These are phyloP conservation scores for Castor canadensis DNA, from an alignment of 2,113 vertebrate genomes.

Conservation along the genomic window DNA sequence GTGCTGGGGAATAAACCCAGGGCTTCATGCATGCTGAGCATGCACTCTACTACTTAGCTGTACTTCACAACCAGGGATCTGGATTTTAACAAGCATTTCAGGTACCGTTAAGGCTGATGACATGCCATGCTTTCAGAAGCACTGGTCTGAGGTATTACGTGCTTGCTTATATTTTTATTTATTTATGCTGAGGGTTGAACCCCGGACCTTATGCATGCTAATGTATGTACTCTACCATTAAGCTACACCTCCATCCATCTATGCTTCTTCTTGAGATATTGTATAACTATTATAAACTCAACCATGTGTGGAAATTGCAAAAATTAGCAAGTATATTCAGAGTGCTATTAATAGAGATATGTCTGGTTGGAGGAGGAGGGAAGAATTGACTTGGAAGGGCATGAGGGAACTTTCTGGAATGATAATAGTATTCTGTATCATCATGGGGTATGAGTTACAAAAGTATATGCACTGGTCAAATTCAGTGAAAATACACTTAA, in stretches of 20 bases:
- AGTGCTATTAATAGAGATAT: neutral
- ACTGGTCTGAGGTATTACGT: neutral
- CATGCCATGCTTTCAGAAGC: neutral
- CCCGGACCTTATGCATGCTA: neutral
- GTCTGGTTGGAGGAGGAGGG: neutral
- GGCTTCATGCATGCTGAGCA: neutral
- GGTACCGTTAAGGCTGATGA: neutral
- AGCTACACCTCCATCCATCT: neutral
- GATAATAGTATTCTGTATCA: neutral
- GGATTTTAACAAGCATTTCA: neutral
- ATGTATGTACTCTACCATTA: neutral
- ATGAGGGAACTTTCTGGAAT: neutral
- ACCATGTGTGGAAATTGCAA: neutral
- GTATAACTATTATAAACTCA: neutral
- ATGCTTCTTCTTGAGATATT: conserved; percentile 9
- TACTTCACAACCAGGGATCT: neutral
- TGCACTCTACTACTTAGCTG: neutral
- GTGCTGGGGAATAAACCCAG: neutral
- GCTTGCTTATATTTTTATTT: neutral
- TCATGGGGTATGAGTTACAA: neutral
- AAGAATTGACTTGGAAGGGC: neutral
- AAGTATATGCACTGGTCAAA: neutral
- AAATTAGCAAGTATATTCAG: neutral
- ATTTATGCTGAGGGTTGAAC: neutral
- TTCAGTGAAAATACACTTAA: neutral